These are phyloP conservation scores for Lemur catta DNA, from an alignment of 2,797 vertebrate species.

Conservation along the genomic window DNA sequence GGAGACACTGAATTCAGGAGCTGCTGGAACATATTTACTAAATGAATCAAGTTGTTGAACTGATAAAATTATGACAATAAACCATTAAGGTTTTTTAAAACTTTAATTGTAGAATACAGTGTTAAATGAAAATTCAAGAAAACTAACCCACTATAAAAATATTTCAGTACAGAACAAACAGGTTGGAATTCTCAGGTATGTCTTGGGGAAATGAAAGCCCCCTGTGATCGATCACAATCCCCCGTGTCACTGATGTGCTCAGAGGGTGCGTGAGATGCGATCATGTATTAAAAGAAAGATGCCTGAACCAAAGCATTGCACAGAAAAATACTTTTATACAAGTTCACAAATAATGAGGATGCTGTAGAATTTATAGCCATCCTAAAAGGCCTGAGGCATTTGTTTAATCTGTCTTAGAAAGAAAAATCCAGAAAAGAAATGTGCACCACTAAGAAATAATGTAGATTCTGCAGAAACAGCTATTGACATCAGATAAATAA, in stretches of 20 bases:
- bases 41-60: background rate
- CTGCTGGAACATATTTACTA: background rate
- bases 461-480: background rate
- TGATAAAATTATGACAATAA: background rate
- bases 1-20: background rate
- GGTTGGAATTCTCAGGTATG: background rate
- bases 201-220: background rate
- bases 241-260: fast-evolving
- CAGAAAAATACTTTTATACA: background rate
- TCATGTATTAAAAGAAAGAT: fast-evolving
- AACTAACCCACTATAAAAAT: background rate
- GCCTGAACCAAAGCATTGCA: too few species aligned
- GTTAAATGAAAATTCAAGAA: background rate
- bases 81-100: background rate
- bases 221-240: too few species aligned
- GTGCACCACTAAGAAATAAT: background rate
- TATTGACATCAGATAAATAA: background rate
- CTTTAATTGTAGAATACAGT: background rate
- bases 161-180: background rate
- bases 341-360: background rate
- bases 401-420: background rate
- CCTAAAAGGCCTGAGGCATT: background rate
- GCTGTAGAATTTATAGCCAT: background rate
- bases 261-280: background rate
- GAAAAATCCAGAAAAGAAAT: slow-evolving; percentile 30